phyloP scores from a whole-genome alignment of 2,797 vertebrate species.

The Pangasius larnaudii region DNA sequence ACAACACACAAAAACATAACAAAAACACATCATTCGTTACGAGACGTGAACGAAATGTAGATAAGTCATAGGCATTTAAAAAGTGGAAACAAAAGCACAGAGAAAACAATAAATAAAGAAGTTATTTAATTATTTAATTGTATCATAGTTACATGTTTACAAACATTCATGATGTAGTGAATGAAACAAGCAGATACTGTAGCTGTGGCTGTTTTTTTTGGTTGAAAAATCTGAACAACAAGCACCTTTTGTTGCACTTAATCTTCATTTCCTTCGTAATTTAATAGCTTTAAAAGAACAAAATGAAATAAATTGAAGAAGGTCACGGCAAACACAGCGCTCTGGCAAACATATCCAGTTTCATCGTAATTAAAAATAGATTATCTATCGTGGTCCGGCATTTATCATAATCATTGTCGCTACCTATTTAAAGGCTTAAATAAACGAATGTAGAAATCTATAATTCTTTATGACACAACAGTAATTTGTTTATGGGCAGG shows the following conservation, averaged over 20 bases:
- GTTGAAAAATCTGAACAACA: background rate
- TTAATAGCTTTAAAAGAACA: constrained; percentile 60
- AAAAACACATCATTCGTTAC: background rate
- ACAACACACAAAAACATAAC: background rate
- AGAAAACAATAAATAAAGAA: background rate
- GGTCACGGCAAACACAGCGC: constrained; percentile 58
- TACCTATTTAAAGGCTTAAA: constrained; percentile 68
- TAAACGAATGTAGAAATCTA: constrained; percentile 69
- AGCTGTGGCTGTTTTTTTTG: too few relatives aligned
- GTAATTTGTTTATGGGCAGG: constrained; percentile 71
- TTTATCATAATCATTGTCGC: constrained; percentile 72
- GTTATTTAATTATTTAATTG: background rate
- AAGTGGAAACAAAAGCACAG: background rate
- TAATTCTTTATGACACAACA: constrained; percentile 69
- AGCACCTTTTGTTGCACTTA: background rate
- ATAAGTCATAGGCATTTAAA: background rate
- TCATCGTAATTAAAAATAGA: constrained; percentile 77
- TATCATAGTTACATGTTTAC: background rate
- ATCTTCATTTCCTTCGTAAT: constrained; percentile 55
- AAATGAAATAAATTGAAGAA: constrained; percentile 50
- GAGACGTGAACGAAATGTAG: background rate
- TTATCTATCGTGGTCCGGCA: constrained; percentile 66
- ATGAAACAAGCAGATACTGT: background rate
- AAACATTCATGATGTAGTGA: background rate
- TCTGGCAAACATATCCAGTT: constrained; percentile 72